phyloP scores from a whole-genome alignment of 2,888 invertebrate genomes.

The Melipona beecheii region DNA sequence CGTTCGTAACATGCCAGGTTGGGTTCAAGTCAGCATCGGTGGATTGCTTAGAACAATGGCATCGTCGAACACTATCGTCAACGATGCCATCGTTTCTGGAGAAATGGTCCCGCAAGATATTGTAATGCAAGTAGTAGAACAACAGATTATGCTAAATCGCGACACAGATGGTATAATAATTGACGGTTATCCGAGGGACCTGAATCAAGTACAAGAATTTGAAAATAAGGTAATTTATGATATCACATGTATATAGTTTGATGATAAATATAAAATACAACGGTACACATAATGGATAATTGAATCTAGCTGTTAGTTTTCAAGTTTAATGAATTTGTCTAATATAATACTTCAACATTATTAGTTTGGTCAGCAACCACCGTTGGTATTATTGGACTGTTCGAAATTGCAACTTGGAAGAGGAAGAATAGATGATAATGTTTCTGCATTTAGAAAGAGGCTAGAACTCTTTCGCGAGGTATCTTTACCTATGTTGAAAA shows the following conservation, averaged over 20 bases:
- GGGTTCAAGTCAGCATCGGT: constrained; percentile 92
- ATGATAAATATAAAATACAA: background rate
- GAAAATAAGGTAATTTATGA: constrained; percentile 91
- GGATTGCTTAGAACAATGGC: constrained; percentile 91
- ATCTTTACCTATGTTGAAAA: constrained; percentile 95
- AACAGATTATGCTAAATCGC: constrained; percentile 85
- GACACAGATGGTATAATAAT: constrained; percentile 91
- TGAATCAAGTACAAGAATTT: constrained; percentile 94
- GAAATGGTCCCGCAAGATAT: constrained; percentile 93
- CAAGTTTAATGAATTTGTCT: background rate
- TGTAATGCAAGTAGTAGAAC: constrained; percentile 90
- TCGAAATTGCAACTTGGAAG: constrained; percentile 95
- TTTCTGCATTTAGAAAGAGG: constrained; percentile 92
- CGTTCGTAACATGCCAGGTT: constrained; percentile 88
- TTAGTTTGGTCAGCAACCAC: constrained; percentile 91
- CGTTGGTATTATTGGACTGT: constrained; percentile 94
- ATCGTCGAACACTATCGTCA: constrained; percentile 88
- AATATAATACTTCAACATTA: constrained; percentile 69
- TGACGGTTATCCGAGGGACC: constrained; percentile 97
- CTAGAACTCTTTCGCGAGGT: constrained; percentile 94
- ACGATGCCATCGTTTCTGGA: constrained; percentile 90
- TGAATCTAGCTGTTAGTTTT: too few species aligned
- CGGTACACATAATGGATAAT: background rate
- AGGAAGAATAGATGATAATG: constrained; percentile 93
- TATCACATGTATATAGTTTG: background rate